These are phyloP conservation scores for Neoarius graeffei DNA, from an alignment of 2,113 vertebrate species.

Conservation along the genomic window DNA sequence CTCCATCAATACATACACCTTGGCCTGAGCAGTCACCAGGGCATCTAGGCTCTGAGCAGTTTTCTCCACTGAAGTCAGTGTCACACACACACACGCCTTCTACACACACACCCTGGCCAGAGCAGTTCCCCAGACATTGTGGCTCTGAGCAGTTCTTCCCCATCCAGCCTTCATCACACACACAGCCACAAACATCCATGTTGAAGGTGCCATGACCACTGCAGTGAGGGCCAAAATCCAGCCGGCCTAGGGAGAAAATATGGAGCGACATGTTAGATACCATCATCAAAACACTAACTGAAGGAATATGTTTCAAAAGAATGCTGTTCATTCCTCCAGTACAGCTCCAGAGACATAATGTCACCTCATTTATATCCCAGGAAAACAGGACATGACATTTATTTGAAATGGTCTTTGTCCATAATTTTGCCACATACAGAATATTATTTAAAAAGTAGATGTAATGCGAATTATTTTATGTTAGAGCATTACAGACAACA, in stretches of 20 bases:
- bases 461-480: background rate
- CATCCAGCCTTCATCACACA: conserved; percentile 90
- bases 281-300: background rate
- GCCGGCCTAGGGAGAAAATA: conserved; percentile 75
- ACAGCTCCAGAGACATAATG: background rate
- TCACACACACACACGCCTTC: conserved; percentile 94
- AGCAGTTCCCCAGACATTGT: conserved; percentile 86
- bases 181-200: conserved; percentile 88
- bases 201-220: conserved; percentile 93
- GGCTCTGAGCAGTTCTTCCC: conserved; percentile 95
- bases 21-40: conserved; percentile 84
- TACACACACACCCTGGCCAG: conserved; percentile 85
- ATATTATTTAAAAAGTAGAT: background rate
- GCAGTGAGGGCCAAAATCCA: conserved; percentile 89
- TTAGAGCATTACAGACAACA: background rate
- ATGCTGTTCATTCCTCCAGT: background rate
- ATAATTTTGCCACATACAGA: background rate
- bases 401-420: background rate
- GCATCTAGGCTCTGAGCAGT: conserved; percentile 89
- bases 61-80: conserved; percentile 86
- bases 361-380: background rate
- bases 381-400: background rate
- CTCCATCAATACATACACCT: conserved; percentile 89
- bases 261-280: background rate
- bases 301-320: background rate